phyloP scores from a whole-genome alignment of 2,888 invertebrate genomes.

The Drosophila mayaguana region DNA sequence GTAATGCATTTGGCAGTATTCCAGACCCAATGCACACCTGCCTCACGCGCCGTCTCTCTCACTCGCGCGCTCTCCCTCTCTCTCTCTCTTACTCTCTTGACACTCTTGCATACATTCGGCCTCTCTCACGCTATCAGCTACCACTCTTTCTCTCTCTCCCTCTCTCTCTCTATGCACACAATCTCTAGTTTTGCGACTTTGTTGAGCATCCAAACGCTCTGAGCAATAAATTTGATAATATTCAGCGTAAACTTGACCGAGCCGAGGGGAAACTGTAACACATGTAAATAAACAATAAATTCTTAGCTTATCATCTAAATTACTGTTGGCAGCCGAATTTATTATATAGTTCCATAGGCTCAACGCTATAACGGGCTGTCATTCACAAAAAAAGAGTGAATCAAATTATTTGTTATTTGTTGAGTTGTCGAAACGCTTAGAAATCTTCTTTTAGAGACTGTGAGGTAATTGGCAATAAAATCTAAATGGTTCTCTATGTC shows the following conservation, averaged over 20 bases:
- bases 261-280: not conserved
- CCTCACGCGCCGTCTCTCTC: not conserved
- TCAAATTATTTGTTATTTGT: not conserved
- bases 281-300: constrained; percentile 9
- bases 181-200: constrained; percentile 17
- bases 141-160: not conserved
- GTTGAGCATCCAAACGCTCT: constrained; percentile 22
- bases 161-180: not conserved
- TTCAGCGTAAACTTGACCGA: constrained; percentile 6
- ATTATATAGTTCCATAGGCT: too few relatives aligned
- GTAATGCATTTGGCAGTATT: constrained; percentile 37
- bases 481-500: too few relatives aligned
- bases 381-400: not conserved
- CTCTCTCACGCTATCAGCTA: constrained; percentile 15
- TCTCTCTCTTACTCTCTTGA: not conserved
- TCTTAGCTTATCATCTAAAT: not conserved
- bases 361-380: not conserved
- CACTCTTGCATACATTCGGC: not conserved
- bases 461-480: too few relatives aligned
- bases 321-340: constrained; percentile 7
- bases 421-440: too few relatives aligned
- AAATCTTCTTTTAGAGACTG: too few relatives aligned
- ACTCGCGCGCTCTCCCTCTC: not conserved
- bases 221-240: constrained; percentile 16
- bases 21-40: constrained; percentile 25